phyloP scores from a whole-genome alignment of 2,888 invertebrate species.

The Malachius bipustulatus region DNA sequence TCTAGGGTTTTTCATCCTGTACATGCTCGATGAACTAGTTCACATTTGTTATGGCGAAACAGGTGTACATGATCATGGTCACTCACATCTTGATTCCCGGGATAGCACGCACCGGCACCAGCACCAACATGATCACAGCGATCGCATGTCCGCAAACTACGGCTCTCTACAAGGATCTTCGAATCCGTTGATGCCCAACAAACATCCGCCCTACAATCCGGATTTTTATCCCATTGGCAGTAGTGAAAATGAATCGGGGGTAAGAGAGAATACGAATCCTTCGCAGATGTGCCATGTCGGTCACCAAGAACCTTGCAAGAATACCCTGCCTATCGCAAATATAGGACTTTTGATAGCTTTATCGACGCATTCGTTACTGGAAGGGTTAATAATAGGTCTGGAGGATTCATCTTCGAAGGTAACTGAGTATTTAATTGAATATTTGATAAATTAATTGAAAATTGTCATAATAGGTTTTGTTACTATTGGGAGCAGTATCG shows the following conservation, averaged over 20 bases:
- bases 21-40: constrained; percentile 59
- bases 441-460: constrained; percentile 6
- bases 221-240: constrained; percentile 21
- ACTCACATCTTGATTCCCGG: not conserved
- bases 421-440: constrained; percentile 13
- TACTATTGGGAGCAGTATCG: constrained; percentile 56
- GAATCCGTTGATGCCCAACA: constrained; percentile 10
- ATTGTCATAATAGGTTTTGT: constrained; percentile 38
- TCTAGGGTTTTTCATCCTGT: constrained; percentile 58
- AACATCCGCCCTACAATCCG: constrained; percentile 24
- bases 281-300: constrained; percentile 51
- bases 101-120: constrained; percentile 4
- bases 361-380: constrained; percentile 65
- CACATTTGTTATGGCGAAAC: constrained; percentile 50
- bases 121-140: constrained; percentile 17
- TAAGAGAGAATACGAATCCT: constrained; percentile 21
- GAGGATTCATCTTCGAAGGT: constrained; percentile 54
- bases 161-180: constrained; percentile 13
- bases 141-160: not conserved
- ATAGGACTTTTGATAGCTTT: constrained; percentile 60
- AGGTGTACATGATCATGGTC: constrained; percentile 21
- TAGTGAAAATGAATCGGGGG: constrained; percentile 22
- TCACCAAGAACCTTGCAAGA: constrained; percentile 52
- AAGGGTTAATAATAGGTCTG: constrained; percentile 72
- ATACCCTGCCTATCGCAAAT: constrained; percentile 45